Evolutionary conservation across 1,140 invertebrate genomes (phyloP).

Genomic region (Leptopilina boulardi): DNA sequence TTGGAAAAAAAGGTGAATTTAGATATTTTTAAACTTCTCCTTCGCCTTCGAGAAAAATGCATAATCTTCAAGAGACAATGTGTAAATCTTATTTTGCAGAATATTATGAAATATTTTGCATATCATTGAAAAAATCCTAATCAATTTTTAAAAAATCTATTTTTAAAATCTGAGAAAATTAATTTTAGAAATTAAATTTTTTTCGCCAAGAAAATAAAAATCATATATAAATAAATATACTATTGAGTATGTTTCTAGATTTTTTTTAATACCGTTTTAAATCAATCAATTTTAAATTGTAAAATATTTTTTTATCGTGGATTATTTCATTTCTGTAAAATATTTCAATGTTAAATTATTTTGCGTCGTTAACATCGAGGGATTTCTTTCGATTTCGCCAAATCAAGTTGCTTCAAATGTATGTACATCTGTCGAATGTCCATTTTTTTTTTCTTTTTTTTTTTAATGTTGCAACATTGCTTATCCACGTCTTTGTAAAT

Average conservation of each 20-base stretch:
- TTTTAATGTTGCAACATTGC: conserved; percentile 10
- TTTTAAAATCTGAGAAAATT: too few species aligned
- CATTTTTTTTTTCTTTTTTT: conserved; percentile 15
- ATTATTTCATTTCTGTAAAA: not conserved
- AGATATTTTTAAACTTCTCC: conserved; percentile 87
- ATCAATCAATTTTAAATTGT: not conserved
- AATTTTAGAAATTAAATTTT: too few species aligned
- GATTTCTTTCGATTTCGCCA: not conserved
- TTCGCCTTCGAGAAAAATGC: not conserved
- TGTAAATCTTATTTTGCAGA: not conserved
- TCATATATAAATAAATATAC: too few species aligned
- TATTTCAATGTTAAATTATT: conserved; percentile 20
- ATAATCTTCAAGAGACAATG: conserved; percentile 3
- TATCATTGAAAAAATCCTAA: not conserved
- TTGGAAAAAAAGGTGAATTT: conserved; percentile 97
- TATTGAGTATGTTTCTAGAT: too few species aligned
- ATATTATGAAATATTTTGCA: not conserved
- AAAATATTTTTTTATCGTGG: not conserved
- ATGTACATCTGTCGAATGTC: conserved; percentile 16
- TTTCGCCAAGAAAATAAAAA: too few species aligned
- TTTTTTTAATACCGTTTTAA: too few species aligned
- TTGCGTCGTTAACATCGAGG: not conserved
- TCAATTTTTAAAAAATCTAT: too few species aligned
- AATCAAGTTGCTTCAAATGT: conserved; percentile 21
- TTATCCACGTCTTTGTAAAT: conserved; percentile 47